A percentile compares a stretch with the other conserved stretches of the same genome.
Conservation (phyloP, 2,797 vertebrate species). For the Urophycis tenuis region DNA sequence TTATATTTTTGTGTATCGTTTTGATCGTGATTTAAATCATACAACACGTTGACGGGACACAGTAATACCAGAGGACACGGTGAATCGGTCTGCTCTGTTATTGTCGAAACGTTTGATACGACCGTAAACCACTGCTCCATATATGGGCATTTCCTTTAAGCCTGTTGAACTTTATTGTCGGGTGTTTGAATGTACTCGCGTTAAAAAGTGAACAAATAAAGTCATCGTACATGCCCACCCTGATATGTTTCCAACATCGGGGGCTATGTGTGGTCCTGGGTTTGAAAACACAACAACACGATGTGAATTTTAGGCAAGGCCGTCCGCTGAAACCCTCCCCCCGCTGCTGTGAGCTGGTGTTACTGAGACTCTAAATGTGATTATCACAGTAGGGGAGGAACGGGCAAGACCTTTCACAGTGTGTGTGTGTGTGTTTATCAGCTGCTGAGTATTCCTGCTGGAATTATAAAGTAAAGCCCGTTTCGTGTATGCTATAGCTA, state of each 20-base stretch:
- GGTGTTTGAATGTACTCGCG: not conserved
- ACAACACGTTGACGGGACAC: not conserved
- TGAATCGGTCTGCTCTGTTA: not conserved
- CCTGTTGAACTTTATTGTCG: not conserved
- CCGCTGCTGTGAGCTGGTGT: not conserved
- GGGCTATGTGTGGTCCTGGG: not conserved
- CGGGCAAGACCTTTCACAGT: not conserved
- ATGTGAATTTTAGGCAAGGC: not conserved
- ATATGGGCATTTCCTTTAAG: not conserved
- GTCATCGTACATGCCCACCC: not conserved
- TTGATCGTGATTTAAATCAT: conserved; percentile 7
- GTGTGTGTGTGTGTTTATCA: not conserved
- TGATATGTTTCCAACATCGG: not conserved
- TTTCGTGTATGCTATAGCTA: not conserved
- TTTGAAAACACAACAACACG: not conserved
- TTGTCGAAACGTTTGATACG: not conserved
- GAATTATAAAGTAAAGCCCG: not conserved
- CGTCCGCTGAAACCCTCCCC: not conserved
- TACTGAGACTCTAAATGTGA: no score
- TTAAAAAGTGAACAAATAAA: not conserved
- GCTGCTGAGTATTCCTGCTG: not conserved
- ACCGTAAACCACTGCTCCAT: not conserved
- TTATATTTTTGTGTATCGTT: not conserved
- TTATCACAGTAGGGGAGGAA: not conserved
- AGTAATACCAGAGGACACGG: not conserved